A percentile compares a stretch with the other conserved stretches of the same genome.
Conservation (phyloP, 1,140 invertebrate species). For the Aphelinus atriplicis region DNA sequence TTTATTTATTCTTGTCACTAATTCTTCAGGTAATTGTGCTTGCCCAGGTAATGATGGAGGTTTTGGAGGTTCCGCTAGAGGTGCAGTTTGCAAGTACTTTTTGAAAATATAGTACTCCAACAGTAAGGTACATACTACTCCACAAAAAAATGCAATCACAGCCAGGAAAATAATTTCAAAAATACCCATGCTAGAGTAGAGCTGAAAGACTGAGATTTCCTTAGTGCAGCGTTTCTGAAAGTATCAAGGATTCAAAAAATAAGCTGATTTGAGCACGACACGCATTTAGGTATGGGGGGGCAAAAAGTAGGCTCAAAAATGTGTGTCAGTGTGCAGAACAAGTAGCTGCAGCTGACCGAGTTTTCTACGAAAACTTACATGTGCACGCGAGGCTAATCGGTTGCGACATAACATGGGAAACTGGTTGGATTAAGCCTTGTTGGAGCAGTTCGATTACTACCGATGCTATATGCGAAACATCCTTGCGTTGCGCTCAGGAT, state of each 20-base stretch:
- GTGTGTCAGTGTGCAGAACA: too few relatives aligned
- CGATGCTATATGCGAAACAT: too few relatives aligned
- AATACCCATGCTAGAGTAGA: slow-evolving; percentile 59
- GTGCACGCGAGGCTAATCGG: not conserved
- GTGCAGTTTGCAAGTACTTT: slow-evolving; percentile 58
- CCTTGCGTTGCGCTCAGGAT: too few relatives aligned
- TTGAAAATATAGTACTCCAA: slow-evolving; percentile 65
- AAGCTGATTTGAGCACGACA: too few relatives aligned
- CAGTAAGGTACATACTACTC: slow-evolving; percentile 62
- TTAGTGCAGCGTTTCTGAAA: not conserved
- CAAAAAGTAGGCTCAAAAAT: too few relatives aligned
- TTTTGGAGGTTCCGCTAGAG: slow-evolving; percentile 53
- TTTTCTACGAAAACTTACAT: slow-evolving; percentile 22
- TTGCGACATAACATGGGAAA: slow-evolving; percentile 14
- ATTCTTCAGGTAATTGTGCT: slow-evolving; percentile 64
- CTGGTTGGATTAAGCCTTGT: not conserved
- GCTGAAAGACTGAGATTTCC: slow-evolving; percentile 14
- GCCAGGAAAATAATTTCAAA: slow-evolving; percentile 55
- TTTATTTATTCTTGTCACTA: slow-evolving; percentile 59
- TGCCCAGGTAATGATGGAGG: slow-evolving; percentile 56
- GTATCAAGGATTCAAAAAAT: too few relatives aligned
- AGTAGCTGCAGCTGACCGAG: too few relatives aligned
- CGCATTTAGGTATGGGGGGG: too few relatives aligned
- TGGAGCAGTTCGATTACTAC: too few relatives aligned
- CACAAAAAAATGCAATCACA: slow-evolving; percentile 59